These are phyloP conservation scores for Amaurobius ferox DNA, from an alignment of 2,888 invertebrate genomes.

Conservation along the genomic window DNA sequence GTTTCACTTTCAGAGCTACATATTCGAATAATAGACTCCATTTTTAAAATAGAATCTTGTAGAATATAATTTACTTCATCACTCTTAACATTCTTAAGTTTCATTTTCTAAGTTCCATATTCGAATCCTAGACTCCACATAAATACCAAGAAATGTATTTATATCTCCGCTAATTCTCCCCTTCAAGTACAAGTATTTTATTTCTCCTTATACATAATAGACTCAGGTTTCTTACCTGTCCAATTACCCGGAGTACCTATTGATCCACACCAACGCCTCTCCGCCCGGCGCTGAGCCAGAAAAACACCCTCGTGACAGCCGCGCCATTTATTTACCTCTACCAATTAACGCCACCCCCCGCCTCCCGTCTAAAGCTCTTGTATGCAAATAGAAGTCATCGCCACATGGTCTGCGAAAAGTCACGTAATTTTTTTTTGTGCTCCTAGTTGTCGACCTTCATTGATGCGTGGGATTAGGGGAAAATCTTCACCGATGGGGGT, in stretches of 20 bases:
- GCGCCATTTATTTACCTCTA: slow-evolving; percentile 60
- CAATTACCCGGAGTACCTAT: slow-evolving; percentile 56
- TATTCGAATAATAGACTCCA: no score
- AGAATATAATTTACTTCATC: no score
- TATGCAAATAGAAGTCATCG: slow-evolving; percentile 59
- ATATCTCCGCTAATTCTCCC: no score
- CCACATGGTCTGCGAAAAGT: slow-evolving; percentile 59
- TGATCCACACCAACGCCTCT: slow-evolving; percentile 30
- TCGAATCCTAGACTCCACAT: no score
- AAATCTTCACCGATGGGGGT: background rate
- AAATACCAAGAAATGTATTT: no score
- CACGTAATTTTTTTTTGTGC: background rate
- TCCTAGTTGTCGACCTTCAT: background rate
- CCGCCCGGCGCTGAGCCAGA: slow-evolving; percentile 62
- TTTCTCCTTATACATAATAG: no score
- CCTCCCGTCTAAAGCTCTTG: background rate
- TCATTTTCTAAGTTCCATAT: no score
- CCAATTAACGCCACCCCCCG: slow-evolving; percentile 42
- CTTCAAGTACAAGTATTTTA: no score
- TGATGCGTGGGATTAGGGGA: slow-evolving; percentile 44
- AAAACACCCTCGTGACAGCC: slow-evolving; percentile 53
- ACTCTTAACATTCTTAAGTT: no score
- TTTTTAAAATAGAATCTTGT: no score
- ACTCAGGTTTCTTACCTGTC: background rate
- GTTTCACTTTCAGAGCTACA: no score